Evolutionary conservation across 2,888 invertebrate species (phyloP).

Genomic region (Lordiphosa fenestrarum): DNA sequence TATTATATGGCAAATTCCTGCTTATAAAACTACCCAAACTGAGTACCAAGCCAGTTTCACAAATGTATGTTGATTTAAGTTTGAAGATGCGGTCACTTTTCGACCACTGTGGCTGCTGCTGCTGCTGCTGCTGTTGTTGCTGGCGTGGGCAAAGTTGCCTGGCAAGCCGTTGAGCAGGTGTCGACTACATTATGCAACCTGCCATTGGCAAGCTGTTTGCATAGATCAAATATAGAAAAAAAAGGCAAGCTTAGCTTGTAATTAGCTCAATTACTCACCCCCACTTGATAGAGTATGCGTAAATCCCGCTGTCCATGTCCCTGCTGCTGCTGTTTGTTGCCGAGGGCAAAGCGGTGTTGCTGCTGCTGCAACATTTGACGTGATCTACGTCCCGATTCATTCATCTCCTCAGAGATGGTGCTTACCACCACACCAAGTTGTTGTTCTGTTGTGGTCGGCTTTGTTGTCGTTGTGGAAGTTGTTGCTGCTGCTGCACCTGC

Average conservation of each 20-base stretch:
- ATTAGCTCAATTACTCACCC: constrained; percentile 70
- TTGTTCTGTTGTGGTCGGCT: constrained; percentile 19
- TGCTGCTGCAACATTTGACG: constrained; percentile 81
- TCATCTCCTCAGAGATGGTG: constrained; percentile 28
- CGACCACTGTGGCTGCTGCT: constrained; percentile 9
- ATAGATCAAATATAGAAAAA: constrained; percentile 41
- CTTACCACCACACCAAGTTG: constrained; percentile 31
- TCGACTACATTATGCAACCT: constrained; percentile 44
- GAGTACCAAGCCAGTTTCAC: no score
- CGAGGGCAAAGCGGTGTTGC: constrained; percentile 15
- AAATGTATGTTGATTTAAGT: no score
- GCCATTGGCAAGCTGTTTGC: constrained; percentile 46
- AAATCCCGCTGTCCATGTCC: constrained; percentile 60
- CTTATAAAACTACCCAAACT: no score
- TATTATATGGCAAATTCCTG: no score
- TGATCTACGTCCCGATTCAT: constrained; percentile 74
- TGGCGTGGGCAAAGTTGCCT: constrained; percentile 50
- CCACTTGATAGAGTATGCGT: constrained; percentile 85
- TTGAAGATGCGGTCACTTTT: no score
- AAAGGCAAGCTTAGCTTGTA: constrained; percentile 11
- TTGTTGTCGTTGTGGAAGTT: constrained; percentile 49
- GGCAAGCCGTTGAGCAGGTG: constrained; percentile 38
- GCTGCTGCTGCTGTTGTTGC: constrained; percentile 41
- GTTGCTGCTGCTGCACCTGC: constrained; percentile 28
- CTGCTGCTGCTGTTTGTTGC: constrained; percentile 34